A percentile compares a stretch with the other conserved stretches of the same genome.
These are phyloP conservation scores for Hemaris fuciformis DNA, from an alignment of 2,888 invertebrate genomes.

Conservation along the genomic window DNA sequence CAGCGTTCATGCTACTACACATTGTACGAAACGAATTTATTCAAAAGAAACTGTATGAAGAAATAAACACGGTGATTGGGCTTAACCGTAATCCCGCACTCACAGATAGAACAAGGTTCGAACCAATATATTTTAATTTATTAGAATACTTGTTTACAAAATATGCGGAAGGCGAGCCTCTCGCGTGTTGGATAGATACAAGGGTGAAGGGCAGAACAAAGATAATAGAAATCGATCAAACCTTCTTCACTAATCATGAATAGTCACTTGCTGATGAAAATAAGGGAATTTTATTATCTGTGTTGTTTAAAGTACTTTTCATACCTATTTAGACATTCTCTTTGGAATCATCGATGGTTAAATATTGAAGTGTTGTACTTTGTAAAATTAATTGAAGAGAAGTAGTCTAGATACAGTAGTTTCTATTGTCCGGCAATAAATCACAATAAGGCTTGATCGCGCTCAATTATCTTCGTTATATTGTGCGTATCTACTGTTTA, in stretches of 20 bases:
- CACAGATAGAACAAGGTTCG: constrained; percentile 77
- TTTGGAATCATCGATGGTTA: too few relatives aligned
- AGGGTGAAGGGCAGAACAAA: too few relatives aligned
- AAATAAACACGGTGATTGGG: constrained; percentile 83
- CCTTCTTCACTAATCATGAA: too few relatives aligned
- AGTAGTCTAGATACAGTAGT: background rate
- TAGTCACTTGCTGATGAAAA: too few relatives aligned
- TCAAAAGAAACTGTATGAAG: constrained; percentile 79
- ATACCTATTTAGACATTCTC: too few relatives aligned
- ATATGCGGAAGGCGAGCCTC: background rate
- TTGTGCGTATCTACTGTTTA: background rate
- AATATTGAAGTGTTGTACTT: background rate
- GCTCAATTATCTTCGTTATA: background rate
- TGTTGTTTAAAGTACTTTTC: too few relatives aligned
- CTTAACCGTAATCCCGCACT: constrained; percentile 75
- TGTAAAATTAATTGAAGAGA: background rate
- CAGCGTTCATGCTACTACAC: constrained; percentile 82
- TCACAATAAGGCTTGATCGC: background rate
- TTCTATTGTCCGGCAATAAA: too few relatives aligned
- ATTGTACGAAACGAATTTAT: constrained; percentile 81
- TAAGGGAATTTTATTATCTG: too few relatives aligned
- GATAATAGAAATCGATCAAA: too few relatives aligned
- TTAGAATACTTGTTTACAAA: background rate
- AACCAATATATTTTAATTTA: background rate
- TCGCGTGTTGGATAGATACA: background rate